Base-by-base conservation (phyloP, 2,113 vertebrate species). In the Salvelinus fontinalis region DNA sequence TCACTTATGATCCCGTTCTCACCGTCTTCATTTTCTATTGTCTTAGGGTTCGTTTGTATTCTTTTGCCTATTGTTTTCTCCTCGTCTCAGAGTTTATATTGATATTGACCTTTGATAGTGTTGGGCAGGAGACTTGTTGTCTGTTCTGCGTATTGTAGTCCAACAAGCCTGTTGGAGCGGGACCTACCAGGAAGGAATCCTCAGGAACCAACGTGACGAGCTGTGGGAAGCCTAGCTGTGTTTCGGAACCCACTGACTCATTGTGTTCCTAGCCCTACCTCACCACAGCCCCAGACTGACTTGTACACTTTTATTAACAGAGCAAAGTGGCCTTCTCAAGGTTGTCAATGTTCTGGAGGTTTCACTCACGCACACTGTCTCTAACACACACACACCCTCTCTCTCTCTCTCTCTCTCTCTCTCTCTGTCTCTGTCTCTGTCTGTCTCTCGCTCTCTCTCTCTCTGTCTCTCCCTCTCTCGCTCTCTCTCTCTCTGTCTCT, bases 181-280 rank as follows among this genome's bases (percentile, higher is more conserved):
- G 64, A 68, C 27, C 79, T 24, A 22, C 20, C 20, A 34, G 24
- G 27, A 54, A 9, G 29, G 65, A 75, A 26, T 8, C 11, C 29
- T 16, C n/a, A 70, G 69, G 13, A 31, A 67, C 66, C 59, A 20
- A 62, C 49, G 9, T 54, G 49, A 54, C 8, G n/a, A 22, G 18
- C 20, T 62, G n/a, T 62, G 59, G 20, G 59, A 62, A 62, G 54
- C 18, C 22, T 57, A 2, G 6, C 26, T 20, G 16, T 34, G 64
- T 76, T 76, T 70, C 24, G 51, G 70, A 81, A 73, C 70, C 51
- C 26, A 24, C 34, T 73, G 70, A 73, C 62, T 72, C 68, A 71
- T 24, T 34, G 64, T 31, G 29, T 66, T 68, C 70, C 31, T 59
- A 67, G 26, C 65, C 68, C 22, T 69, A 74, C n/a, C 39, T n/a